Conservation (phyloP, 2,888 invertebrate species). For the Ametastegia equiseti region DNA sequence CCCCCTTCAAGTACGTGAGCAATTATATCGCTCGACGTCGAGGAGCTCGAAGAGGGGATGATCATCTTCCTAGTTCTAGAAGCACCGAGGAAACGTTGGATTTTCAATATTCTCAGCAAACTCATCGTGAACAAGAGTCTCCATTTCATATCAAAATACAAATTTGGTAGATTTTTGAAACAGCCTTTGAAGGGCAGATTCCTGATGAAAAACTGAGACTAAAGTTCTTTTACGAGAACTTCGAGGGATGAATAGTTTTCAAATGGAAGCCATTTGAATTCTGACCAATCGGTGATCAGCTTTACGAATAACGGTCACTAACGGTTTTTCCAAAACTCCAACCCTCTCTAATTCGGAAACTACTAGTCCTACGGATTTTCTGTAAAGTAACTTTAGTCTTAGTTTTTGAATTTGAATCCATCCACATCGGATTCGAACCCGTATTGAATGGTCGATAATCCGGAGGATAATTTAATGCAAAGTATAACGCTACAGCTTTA, state of each 20-base stretch:
- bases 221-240: not conserved
- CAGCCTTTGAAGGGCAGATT: not conserved
- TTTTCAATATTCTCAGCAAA: not conserved
- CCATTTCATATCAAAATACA: not conserved
- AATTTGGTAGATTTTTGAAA: not conserved
- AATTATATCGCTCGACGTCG: constrained; percentile 26
- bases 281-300: not conserved
- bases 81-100: not conserved
- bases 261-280: not conserved
- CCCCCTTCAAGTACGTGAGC: constrained; percentile 39
- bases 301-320: not conserved
- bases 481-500: not conserved
- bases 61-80: not conserved
- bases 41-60: constrained; percentile 8
- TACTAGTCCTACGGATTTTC: not conserved
- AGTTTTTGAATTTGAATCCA: not conserved
- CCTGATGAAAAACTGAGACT: not conserved
- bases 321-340: not conserved
- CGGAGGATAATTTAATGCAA: not conserved
- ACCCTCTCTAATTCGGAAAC: not conserved
- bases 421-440: not conserved
- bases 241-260: not conserved
- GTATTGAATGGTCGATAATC: not conserved
- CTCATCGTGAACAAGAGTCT: not conserved
- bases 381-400: not conserved